A percentile compares a stretch with the other conserved stretches of the same genome.
phyloP scores from a whole-genome alignment of 1,140 invertebrate species.

The Drosophila malerkotliana region DNA sequence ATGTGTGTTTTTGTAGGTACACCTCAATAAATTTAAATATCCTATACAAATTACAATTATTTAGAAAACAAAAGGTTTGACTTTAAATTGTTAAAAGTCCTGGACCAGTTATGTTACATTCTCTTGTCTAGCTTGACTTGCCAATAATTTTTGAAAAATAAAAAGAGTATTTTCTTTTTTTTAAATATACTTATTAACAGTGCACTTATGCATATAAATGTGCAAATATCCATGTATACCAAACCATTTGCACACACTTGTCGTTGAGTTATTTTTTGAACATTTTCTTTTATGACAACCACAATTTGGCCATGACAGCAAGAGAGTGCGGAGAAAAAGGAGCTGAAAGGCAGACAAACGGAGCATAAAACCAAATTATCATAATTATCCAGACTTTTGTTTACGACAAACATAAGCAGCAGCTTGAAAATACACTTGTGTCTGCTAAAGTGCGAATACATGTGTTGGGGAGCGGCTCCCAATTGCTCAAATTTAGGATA shows the following conservation, averaged over 20 bases:
- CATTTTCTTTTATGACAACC: conserved; percentile 69
- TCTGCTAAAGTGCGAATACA: conserved; percentile 19
- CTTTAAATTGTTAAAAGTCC: too few relatives aligned
- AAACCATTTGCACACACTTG: conserved; percentile 71
- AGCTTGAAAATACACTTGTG: not conserved
- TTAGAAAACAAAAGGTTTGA: too few relatives aligned
- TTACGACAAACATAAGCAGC: conserved; percentile 45
- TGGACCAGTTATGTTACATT: too few relatives aligned
- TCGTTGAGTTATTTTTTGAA: conserved; percentile 41
- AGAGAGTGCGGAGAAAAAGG: not conserved
- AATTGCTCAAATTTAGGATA: conserved; percentile 15
- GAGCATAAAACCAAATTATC: conserved; percentile 60
- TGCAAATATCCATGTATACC: conserved; percentile 3
- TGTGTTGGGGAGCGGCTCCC: conserved; percentile 17
- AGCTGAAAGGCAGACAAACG: conserved; percentile 13
- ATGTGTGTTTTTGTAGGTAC: conserved; percentile 3
- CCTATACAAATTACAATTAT: too few relatives aligned
- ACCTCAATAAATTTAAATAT: conserved; percentile 5
- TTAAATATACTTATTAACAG: not conserved
- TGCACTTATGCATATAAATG: conserved; percentile 7
- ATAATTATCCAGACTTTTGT: conserved; percentile 71
- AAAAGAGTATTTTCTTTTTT: too few relatives aligned
- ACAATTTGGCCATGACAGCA: conserved; percentile 63
- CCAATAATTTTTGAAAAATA: too few relatives aligned
- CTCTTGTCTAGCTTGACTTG: too few relatives aligned